Conservation (phyloP, 64 coral and sea anemone genomes). For the Montipora efflorescens region DNA sequence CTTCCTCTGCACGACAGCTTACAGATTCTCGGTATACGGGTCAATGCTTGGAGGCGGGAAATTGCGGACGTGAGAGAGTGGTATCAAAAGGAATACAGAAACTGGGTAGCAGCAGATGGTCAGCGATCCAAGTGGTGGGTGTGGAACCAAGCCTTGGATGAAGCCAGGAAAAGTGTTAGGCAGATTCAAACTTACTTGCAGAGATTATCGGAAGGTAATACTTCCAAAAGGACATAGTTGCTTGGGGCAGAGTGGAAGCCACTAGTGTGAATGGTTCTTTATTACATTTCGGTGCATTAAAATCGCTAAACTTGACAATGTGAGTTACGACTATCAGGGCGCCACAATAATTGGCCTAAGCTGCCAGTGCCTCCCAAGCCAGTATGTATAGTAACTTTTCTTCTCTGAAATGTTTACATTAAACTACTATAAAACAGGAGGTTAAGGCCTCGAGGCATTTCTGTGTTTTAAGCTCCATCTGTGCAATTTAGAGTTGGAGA, state of each 20-base stretch:
- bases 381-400: too few species aligned
- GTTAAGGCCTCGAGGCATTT: too few species aligned
- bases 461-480: too few species aligned
- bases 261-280: too few species aligned
- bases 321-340: too few species aligned
- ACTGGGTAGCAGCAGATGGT: constrained; percentile 84
- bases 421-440: too few species aligned
- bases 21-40: constrained; percentile 87
- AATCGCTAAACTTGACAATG: too few species aligned
- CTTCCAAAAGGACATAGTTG: not conserved
- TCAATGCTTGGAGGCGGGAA: constrained; percentile 90
- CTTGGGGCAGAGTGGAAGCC: not conserved
- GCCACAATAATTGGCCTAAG: too few species aligned
- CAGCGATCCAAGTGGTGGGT: constrained; percentile 99
- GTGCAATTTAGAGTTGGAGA: too few species aligned
- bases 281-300: too few species aligned
- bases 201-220: constrained; percentile 79
- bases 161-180: constrained; percentile 80
- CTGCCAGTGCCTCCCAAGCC: too few species aligned
- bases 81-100: constrained; percentile 88
- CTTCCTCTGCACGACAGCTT: constrained; percentile 97
- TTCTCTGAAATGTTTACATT: too few species aligned
- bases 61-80: constrained; percentile 86
- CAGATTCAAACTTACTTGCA: constrained; percentile 95
- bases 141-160: constrained; percentile 87